Evolutionary conservation across 2,113 vertebrate genomes (phyloP), one percentile per base, ranked within the genome.

Genomic region (Artemisiospiza belli): DNA sequence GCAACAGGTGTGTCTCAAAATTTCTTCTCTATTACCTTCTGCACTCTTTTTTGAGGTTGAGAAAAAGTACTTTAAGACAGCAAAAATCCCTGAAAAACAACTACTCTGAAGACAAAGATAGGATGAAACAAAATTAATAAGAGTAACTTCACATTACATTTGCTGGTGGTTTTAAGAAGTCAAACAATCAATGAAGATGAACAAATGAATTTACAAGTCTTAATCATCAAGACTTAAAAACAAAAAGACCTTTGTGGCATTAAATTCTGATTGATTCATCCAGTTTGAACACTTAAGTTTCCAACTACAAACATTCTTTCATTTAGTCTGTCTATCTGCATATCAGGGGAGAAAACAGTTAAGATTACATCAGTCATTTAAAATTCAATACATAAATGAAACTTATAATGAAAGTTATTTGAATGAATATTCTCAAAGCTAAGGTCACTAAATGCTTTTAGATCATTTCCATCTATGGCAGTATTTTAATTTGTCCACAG

Each of bases 351-450:
- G 47, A 87, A 37, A 93, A 75, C 12, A 87, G 68, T 86, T 66
- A 96, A 95, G 62, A 84, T 30, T 49, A 76, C 31, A 89, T 81
- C 59, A 95, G 41, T 51, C 16, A 24, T 30, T 89, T 86, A 82
- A 91, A 59, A 93, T 83, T 85, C 72, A 41, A 69, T 57, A 76
- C 2, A 68, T 39, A 90, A 76, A 82, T 83, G 47, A n/a, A n/a
- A n/a, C 57, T 92, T 61, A 69, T 15, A 11, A 79, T 41, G 28
- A 89, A 96, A 87, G 52, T 80, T 80, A 92, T 88, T 83, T 80
- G 93, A 89, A 95, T 91, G 5, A 55, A 6, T 31, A 52, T 82
- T 96, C 95, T 95, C 74, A 97, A 96, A 96, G 73, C n/a, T 92
- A 92, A 91, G 80, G 74, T 96, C 78, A 94, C 49, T 90, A 81